Percentiles rank a stretch among this genome's conserved stretches.
Evolutionary conservation across 2,888 invertebrate species (phyloP).

Genomic region (Luperina nickerlii): DNA sequence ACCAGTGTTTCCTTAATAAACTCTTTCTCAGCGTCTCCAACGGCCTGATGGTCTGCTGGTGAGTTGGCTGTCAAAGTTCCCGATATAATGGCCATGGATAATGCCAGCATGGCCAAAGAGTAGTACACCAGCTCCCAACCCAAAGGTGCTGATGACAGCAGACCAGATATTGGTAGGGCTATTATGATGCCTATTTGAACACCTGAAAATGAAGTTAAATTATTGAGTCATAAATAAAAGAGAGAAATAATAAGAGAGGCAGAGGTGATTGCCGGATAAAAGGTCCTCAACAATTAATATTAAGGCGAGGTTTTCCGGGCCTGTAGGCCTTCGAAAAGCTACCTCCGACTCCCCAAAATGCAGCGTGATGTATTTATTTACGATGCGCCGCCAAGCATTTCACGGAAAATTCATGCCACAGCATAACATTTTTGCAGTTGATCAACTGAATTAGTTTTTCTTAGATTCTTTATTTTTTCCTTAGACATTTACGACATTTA

Average conservation of each 20-base stretch:
- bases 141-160: slow-evolving; percentile 73
- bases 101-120: slow-evolving; percentile 77
- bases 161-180: slow-evolving; percentile 76
- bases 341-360: no score
- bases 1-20: slow-evolving; percentile 78
- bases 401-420: no score
- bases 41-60: slow-evolving; percentile 80
- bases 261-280: neutral
- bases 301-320: no score
- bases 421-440: no score
- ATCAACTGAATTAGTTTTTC: no score
- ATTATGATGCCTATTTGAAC: slow-evolving; percentile 79
- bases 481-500: no score
- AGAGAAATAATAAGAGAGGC: neutral
- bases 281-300: neutral
- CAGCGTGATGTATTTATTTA: no score
- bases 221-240: no score
- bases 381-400: no score
- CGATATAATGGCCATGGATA: slow-evolving; percentile 80
- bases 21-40: slow-evolving; percentile 83
- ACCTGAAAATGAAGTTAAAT: slow-evolving; percentile 66
- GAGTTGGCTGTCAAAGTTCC: slow-evolving; percentile 79
- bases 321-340: no score
- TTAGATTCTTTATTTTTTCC: no score
- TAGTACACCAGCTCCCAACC: slow-evolving; percentile 86